Evolutionary conservation across 2,888 invertebrate genomes (phyloP), one percentile per base, ranked within the genome.

Genomic region (Mythimna loreyi): DNA sequence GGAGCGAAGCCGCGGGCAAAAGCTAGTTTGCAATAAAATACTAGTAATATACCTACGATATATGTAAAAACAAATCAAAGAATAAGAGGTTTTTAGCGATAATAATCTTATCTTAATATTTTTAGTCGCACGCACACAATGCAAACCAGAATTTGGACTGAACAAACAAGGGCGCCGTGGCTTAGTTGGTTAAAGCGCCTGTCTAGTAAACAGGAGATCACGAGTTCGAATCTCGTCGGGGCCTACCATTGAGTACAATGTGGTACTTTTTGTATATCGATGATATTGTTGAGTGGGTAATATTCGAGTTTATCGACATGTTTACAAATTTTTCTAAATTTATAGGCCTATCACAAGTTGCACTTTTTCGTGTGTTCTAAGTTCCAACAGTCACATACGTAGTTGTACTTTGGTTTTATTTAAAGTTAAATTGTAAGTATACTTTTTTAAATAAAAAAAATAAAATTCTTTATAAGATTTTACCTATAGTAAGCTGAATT

Each of bases 131-230:
- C 19, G 9, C 28, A 11, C 28, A 30, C 21, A 21, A 55, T 56
- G 0, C 1, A 36, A 45, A 11, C 47, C 36, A 7, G 25, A 53
- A 73, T 67, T 76, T 76, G 59, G 25, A 1, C 21, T 0, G 0
- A 0, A 0, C 0, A 0, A 0, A 3, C 0, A 64, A 52, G 47
- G 92, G 94, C 93, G 92, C 93, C 94, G 93, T 94, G 93, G 94
- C 94, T 93, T 92, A 93, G 92, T 93, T 93, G 94, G 93, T 93
- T 93, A 93, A 93, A 93, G 93, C 94, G 94, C 94, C 94, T 94
- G 94, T 94, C 93, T 94, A 94, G 94, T 94, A 94, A 94, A 94
- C 94, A 94, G 94, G 93, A 94, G 94, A 94, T 94, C 93, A 87
- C 83, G 93, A 94, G 93, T 94, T 94, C 94, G 93, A 94, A 94